Base-by-base conservation (phyloP, 2,797 vertebrate species). In the Euthynnus affinis region DNA sequence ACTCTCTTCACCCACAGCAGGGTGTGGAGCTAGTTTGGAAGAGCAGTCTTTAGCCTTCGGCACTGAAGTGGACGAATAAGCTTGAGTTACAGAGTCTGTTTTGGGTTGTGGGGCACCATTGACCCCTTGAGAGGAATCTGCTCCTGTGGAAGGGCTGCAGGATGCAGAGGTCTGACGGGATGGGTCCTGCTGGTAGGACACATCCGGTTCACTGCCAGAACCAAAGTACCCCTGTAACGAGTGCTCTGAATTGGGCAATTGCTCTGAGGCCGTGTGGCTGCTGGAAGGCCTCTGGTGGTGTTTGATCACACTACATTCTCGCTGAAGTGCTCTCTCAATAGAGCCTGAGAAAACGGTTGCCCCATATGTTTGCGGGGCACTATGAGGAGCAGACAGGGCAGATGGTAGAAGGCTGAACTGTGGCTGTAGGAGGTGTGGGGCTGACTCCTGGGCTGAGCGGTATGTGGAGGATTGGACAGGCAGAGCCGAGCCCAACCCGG, bases 281-380 rank as follows among this genome's bases (percentile, higher is more conserved):
- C 96, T 97, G 66, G 98, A 99, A 99, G 98, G 98, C 98, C 98
- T 96, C 97, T 99, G 98, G 93, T 98, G 98, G 97, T 99, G 98
- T 95, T 99, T 99, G 92, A 99, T 99, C 88, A 99, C 98, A 97
- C 98, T 99, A 98, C 98, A 99, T 98, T 99, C 98, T 95, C 98
- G 96, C 94, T 99, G 98, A 95, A 99, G 97, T 91, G 97, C 97
- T 97, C 98, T 96, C 91, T 99, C 98, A 20, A 99, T 96, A 85
- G 98, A 98, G 95, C 96, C 96, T 74, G 98, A 96, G 89, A 99
- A 99, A 88, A 98, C 94, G 4, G 97, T 93, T 53, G 96, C 95
- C 90, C 95, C 96, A 17, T 97, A 99, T 12, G 96, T 93, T 93
- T 98, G 97, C 85, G 96, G 89, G 79, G 94, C 91, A 83, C 96